Evolutionary conservation across 2,888 invertebrate species (phyloP), one percentile per base, ranked within the genome.

Genomic region (Cheilosia impressa): DNA sequence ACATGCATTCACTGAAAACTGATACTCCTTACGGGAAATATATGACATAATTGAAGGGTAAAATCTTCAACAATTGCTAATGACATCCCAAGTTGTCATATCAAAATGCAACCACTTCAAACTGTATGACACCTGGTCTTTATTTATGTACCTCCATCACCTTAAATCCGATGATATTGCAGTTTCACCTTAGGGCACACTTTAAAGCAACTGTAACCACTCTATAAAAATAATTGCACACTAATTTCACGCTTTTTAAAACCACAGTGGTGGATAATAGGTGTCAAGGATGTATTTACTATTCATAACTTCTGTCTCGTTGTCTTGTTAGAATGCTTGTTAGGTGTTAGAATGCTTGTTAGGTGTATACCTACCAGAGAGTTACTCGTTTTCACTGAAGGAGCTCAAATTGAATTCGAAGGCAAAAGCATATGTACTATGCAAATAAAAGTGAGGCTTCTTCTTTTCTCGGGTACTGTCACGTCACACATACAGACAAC

Each of bases 351-450:
- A 4, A 73, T 63, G 38, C 75, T 75, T 50, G 75, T 66, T 66
- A 66, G 5, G 41, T 41, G 45, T 2, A n/a, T 2, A 27, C 7
- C 7, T 15, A 41, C 13, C 10, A 75, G 31, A 66, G 41, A 27
- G 65, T 66, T 75, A 58, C 63, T 55, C 50, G 57, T 66, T 58
- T 41, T 38, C 50, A 41, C 57, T 19, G 65, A 45, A 75, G 41
- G 38, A 38, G 65, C 53, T 47, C 27, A 50, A 75, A 73, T 73
- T 73, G 43, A 73, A 65, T 65, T 57, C 75, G 47, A 65, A 57
- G 24, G 47, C 55, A 2, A 45, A 24, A 52, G 7, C 17, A 45
- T 55, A 6, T 6, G 1, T 27, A 38, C n/a, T 22, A 22, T 57
- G 55, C 63, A 65, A 50, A 65, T 50, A 34, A 45, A 45, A 45